Evolutionary conservation across 2,113 vertebrate genomes (phyloP).

Genomic region (Amphiprion ocellaris): DNA sequence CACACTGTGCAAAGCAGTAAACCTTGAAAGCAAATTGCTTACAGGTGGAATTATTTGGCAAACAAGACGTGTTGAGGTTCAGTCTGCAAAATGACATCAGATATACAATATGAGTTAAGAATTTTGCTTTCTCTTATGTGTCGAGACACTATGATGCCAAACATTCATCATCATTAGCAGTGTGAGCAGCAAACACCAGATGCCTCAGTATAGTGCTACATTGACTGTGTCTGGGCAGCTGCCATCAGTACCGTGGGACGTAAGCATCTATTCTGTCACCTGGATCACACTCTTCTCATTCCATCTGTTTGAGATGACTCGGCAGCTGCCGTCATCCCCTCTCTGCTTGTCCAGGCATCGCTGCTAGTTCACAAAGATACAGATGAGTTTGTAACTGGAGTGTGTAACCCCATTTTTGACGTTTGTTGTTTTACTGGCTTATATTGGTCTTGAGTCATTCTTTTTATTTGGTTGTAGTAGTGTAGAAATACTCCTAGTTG

Average conservation of each 20-base stretch:
- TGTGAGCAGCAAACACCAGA: conserved; percentile 71
- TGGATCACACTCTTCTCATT: conserved; percentile 58
- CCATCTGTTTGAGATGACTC: conserved; percentile 69
- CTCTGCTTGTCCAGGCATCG: conserved; percentile 33
- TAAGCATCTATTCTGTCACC: conserved; percentile 69
- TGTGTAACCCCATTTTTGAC: not conserved
- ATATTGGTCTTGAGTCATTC: not conserved
- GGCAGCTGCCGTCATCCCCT: conserved; percentile 61
- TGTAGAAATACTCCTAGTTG: no score
- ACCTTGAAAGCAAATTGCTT: not conserved
- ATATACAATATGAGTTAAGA: conserved; percentile 44
- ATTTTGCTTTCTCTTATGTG: conserved; percentile 45
- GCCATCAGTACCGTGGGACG: conserved; percentile 56
- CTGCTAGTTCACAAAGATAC: conserved; percentile 18
- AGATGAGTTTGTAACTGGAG: conserved; percentile 15
- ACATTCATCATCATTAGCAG: conserved; percentile 82
- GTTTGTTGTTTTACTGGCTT: not conserved
- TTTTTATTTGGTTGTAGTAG: not conserved
- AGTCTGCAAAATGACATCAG: conserved; percentile 24
- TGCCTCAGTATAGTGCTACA: conserved; percentile 60
- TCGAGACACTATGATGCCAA: conserved; percentile 39
- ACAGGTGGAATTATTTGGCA: not conserved
- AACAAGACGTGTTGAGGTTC: not conserved
- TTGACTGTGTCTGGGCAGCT: conserved; percentile 60
- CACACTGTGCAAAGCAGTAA: not conserved